Evolutionary conservation across 2,888 invertebrate species (phyloP), one percentile per base, ranked within the genome.

Genomic region (Ethmia dodecea): DNA sequence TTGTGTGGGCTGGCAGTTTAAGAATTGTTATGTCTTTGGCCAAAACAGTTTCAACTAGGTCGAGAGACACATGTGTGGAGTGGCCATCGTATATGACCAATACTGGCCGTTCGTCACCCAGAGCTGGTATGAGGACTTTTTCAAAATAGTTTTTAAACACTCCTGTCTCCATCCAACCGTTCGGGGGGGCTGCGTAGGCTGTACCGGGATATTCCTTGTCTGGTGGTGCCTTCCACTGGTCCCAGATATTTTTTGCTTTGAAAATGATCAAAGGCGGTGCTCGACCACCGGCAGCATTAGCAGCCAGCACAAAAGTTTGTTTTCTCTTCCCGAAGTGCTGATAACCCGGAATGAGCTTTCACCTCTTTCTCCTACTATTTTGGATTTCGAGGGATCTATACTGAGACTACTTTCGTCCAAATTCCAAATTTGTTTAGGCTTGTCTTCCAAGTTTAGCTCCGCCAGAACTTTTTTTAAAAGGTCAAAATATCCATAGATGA

Each of bases 141-240:
- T n/a, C 9, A 12, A 30, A 15, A 18, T 5, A 30, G 10, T 16
- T 16, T 8, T 28, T 5, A 27, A 37, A 38, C 9, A 38, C 18
- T 1, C 13, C 37, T 8, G 42, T 38, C 37, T 57, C 46, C 56
- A 55, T 60, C 58, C 53, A 55, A 9, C 58, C 53, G 20, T 60
- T 60, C 20, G 29, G 28, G n/a, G 49, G 50, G 18, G 55, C 57
- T 9, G 49, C 46, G 44, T 50, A 53, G 10, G 43, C 38, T 4
- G 46, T 53, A 15, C 28, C 22, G 12, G 31, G 24, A 11, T 37
- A 31, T 12, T 20, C 33, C 18, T 33, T 22, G 13, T 18, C 8
- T 18, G 18, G 4, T 18, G 14, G 20, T 10, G 18, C 25, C 3
- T 16, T 28, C 28, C 31, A 33, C 25, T 31, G 25, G 28, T 16